phyloP scores from a whole-genome alignment of 1,140 invertebrate genomes.

The Heliconius himera region DNA sequence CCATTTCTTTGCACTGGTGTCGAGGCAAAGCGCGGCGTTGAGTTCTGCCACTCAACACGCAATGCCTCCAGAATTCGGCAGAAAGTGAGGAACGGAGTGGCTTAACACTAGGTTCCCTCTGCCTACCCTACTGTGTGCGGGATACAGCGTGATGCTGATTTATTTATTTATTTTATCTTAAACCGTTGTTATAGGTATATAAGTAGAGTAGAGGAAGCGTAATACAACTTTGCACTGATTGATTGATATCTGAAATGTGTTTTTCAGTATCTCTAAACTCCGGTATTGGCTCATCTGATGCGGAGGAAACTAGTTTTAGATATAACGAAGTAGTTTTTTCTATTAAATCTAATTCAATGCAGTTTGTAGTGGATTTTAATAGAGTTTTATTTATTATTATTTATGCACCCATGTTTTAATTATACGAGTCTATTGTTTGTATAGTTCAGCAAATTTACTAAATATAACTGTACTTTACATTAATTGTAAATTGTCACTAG shows the following conservation, averaged over 20 bases:
- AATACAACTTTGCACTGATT: neutral
- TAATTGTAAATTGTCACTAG: neutral
- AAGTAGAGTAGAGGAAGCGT: neutral
- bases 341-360: constrained; percentile 33
- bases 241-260: neutral
- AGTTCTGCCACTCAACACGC: too few relatives aligned
- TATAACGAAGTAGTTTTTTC: constrained; percentile 33
- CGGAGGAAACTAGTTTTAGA: constrained; percentile 22
- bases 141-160: too few relatives aligned
- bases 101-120: too few relatives aligned
- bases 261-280: neutral
- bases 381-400: neutral
- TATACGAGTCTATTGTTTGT: neutral
- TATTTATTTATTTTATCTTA: too few relatives aligned
- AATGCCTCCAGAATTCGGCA: too few relatives aligned
- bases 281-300: neutral
- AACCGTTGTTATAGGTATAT: neutral
- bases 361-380: neutral
- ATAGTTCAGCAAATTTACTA: neutral
- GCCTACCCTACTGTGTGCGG: too few relatives aligned
- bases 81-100: too few relatives aligned
- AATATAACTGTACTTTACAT: neutral
- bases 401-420: neutral
- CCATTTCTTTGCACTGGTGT: too few relatives aligned
- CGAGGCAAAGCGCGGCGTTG: too few relatives aligned